phyloP scores from a whole-genome alignment of 2,888 invertebrate species.

The Chromoteleia sp. region DNA sequence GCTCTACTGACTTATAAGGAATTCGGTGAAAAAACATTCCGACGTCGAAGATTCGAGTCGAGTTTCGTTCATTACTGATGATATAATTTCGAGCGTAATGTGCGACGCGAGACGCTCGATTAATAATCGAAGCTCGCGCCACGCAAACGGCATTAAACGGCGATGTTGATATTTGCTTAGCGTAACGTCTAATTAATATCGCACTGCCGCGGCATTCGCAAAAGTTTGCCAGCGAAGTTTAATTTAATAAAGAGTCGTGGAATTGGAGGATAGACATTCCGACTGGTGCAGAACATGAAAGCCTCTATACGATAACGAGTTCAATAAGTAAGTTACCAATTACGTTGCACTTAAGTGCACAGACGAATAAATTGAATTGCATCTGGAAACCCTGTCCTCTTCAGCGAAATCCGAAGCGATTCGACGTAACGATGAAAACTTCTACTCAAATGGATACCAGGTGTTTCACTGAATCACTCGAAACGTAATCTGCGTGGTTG shows the following conservation, averaged over 20 bases:
- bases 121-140: constrained; percentile 21
- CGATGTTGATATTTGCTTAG: constrained; percentile 14
- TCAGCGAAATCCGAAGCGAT: constrained; percentile 55
- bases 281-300: constrained; percentile 26
- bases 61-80: constrained; percentile 30
- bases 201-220: neutral
- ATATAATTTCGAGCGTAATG: constrained; percentile 33
- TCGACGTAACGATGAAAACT: constrained; percentile 68
- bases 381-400: constrained; percentile 43
- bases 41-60: neutral
- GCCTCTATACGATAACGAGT: constrained; percentile 44
- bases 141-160: neutral
- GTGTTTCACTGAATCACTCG: constrained; percentile 69
- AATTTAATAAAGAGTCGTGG: constrained; percentile 29
- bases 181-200: constrained; percentile 13
- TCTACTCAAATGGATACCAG: constrained; percentile 73
- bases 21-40: constrained; percentile 15
- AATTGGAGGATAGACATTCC: constrained; percentile 11
- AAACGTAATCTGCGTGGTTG: constrained; percentile 74
- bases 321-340: constrained; percentile 66
- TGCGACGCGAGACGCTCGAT: neutral
- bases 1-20: constrained; percentile 14
- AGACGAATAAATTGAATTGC: constrained; percentile 65
- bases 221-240: constrained; percentile 26
- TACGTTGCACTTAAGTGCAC: constrained; percentile 61